Conservation (phyloP, 92 coral and sea anemone genomes). For the Palythoa caribaeorum region DNA sequence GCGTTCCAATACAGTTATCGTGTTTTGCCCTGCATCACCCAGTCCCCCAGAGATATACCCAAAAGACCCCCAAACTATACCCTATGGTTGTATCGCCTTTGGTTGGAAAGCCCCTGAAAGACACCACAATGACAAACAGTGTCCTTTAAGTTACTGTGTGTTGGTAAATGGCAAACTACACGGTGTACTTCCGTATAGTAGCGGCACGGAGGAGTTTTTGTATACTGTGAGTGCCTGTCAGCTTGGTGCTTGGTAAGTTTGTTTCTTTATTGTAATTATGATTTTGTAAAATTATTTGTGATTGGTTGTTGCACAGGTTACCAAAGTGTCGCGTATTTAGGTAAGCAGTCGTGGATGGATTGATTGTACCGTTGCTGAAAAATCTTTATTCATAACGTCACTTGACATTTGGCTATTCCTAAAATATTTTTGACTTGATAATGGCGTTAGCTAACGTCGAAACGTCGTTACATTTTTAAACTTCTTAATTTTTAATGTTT, state of each 20-base stretch:
- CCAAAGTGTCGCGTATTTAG: no score
- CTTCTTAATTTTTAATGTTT: no score
- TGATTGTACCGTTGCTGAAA: no score
- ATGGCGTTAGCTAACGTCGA: no score
- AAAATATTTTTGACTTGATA: no score
- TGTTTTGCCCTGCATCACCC: constrained; percentile 83
- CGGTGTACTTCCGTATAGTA: constrained; percentile 71
- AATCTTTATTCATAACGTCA: no score
- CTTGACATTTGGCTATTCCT: no score
- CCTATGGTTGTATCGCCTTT: constrained; percentile 56
- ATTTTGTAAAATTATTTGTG: no score
- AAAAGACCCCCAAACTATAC: constrained; percentile 44
- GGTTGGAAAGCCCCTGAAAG: constrained; percentile 62
- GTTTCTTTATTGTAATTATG: neutral
- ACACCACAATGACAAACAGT: neutral
- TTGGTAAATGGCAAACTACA: constrained; percentile 76
- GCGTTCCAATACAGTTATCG: constrained; percentile 62
- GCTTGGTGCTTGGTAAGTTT: constrained; percentile 44
- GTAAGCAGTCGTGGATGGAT: no score
- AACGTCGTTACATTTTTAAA: no score
- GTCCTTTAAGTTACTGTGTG: constrained; percentile 71
- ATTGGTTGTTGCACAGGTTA: no score
- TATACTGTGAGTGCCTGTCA: constrained; percentile 67
- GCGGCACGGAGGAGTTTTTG: constrained; percentile 62
- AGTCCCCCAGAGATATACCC: constrained; percentile 71